Evolutionary conservation across 2,888 invertebrate genomes (phyloP).

Genomic region (Cheilosia urbana): DNA sequence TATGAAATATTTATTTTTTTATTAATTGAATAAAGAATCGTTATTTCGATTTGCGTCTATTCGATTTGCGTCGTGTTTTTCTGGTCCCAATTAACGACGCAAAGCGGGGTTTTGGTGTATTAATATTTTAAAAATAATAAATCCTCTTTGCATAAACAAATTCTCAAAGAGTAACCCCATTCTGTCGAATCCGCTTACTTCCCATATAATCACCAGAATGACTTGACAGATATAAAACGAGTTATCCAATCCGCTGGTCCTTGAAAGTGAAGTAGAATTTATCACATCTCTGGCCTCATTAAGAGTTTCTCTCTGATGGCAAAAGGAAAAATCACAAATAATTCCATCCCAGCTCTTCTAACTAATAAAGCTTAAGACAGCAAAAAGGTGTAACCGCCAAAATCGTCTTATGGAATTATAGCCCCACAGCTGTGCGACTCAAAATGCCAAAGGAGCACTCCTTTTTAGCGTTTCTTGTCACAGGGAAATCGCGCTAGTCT

Average conservation of each 20-base stretch:
- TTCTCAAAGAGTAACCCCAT: neutral
- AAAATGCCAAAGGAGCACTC: conserved; percentile 4
- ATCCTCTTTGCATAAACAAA: neutral
- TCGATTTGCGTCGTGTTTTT: too few species aligned
- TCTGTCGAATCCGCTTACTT: conserved; percentile 39
- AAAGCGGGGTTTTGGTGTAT: too few species aligned
- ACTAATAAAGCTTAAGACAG: conserved; percentile 45
- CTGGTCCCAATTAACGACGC: too few species aligned
- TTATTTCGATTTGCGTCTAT: too few species aligned
- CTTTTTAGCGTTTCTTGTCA: conserved; percentile 7
- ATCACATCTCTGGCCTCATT: conserved; percentile 9
- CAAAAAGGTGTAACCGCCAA: conserved; percentile 48
- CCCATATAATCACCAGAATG: neutral
- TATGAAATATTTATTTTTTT: too few species aligned
- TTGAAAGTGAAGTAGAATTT: conserved; percentile 11
- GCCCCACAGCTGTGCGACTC: neutral
- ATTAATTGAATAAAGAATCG: too few species aligned
- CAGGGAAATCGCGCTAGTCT: conserved; percentile 10
- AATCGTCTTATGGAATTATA: conserved; percentile 59
- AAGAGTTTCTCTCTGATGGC: neutral
- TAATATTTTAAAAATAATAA: neutral
- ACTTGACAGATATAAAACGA: neutral
- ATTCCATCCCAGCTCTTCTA: neutral
- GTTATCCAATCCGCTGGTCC: conserved; percentile 14
- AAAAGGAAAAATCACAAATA: conserved; percentile 27